A percentile compares a stretch with the other conserved stretches of the same genome.
These are phyloP conservation scores for Pocillopora grandis DNA, from an alignment of 92 coral and sea anemone genomes.

Conservation along the genomic window DNA sequence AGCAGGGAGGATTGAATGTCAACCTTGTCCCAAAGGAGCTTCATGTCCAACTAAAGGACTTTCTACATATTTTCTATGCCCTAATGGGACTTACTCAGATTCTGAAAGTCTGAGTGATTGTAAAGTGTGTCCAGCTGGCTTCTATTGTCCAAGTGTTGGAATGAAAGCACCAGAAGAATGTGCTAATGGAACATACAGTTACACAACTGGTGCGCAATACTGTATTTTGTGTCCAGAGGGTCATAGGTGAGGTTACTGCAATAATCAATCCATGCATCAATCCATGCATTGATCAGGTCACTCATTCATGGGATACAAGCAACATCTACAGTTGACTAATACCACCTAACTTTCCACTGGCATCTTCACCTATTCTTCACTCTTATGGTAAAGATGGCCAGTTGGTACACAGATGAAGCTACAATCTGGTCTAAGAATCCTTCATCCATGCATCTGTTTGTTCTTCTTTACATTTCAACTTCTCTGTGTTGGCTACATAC, in stretches of 20 bases:
- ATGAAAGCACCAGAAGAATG: slow-evolving; percentile 69
- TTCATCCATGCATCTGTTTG: background rate
- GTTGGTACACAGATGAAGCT: background rate
- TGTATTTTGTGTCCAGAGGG: slow-evolving; percentile 83
- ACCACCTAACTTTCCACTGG: no score
- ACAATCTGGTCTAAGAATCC: background rate
- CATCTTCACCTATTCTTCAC: no score
- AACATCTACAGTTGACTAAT: no score
- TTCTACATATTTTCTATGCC: slow-evolving; percentile 57
- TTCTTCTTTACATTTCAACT: background rate
- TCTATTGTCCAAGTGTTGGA: slow-evolving; percentile 64
- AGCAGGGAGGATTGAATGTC: slow-evolving; percentile 55
- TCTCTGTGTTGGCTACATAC: no score
- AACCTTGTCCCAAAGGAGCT: slow-evolving; percentile 76
- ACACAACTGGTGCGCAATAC: slow-evolving; percentile 46
- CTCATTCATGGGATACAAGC: no score
- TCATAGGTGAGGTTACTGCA: slow-evolving; percentile 49
- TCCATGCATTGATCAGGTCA: background rate
- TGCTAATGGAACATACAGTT: slow-evolving; percentile 69
- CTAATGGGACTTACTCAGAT: slow-evolving; percentile 77
- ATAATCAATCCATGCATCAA: slow-evolving; percentile 1
- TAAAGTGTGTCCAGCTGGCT: slow-evolving; percentile 73
- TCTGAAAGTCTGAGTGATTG: slow-evolving; percentile 40
- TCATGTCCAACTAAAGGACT: slow-evolving; percentile 67
- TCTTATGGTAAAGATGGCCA: background rate